These are phyloP conservation scores for Sabatieria punctata DNA, from an alignment of 2,888 invertebrate species.

Conservation along the genomic window DNA sequence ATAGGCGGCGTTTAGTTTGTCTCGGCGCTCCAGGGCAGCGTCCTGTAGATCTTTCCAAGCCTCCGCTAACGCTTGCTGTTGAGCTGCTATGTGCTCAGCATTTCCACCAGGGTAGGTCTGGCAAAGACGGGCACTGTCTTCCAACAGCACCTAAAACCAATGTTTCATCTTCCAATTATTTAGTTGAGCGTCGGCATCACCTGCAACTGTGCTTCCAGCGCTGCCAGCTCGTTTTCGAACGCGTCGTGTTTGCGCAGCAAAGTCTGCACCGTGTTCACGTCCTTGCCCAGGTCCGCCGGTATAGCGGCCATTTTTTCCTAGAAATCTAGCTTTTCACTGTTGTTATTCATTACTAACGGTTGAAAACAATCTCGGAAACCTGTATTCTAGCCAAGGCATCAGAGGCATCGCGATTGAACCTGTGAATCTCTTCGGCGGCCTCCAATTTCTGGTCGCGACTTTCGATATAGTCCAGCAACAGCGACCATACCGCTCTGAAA, in stretches of 20 bases:
- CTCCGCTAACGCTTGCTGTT: conserved; percentile 64
- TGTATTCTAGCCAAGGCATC: conserved; percentile 74
- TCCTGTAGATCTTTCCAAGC: conserved; percentile 72
- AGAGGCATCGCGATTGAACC: conserved; percentile 86
- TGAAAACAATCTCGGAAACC: conserved; percentile 14
- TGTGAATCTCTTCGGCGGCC: conserved; percentile 89
- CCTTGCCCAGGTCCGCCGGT: conserved; percentile 56
- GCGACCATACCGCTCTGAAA: conserved; percentile 53
- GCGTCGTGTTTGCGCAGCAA: conserved; percentile 71
- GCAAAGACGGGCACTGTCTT: conserved; percentile 73
- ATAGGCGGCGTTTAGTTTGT: conserved; percentile 64
- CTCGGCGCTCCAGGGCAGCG: conserved; percentile 57
- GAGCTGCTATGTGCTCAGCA: conserved; percentile 66
- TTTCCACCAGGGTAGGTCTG: conserved; percentile 70
- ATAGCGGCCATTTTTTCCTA: conserved; percentile 66
- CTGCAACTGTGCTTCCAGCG: conserved; percentile 73
- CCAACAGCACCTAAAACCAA: conserved; percentile 54
- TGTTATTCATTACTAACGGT: not conserved
- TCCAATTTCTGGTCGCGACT: conserved; percentile 66
- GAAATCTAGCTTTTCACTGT: not conserved
- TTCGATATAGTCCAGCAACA: conserved; percentile 65
- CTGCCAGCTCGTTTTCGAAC: conserved; percentile 76
- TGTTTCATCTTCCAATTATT: not conserved
- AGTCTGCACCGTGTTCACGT: conserved; percentile 65
- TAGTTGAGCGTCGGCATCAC: too few relatives aligned